Percentiles rank a stretch among this genome's conserved stretches.
phyloP scores from a whole-genome alignment of 1,140 invertebrate genomes.

The Macrosteles quadrilineatus region DNA sequence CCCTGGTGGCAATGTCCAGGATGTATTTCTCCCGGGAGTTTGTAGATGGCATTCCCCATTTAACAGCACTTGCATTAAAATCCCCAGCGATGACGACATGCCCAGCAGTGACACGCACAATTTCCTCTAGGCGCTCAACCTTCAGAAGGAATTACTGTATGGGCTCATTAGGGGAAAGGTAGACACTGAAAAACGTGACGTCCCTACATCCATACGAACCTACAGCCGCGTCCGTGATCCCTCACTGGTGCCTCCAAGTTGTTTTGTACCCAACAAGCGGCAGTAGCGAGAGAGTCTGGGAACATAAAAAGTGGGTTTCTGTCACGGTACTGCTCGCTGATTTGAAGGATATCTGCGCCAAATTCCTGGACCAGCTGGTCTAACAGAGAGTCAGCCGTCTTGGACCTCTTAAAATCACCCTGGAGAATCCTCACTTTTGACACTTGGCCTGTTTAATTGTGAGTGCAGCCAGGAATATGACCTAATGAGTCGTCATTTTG shows the following conservation, averaged over 20 bases:
- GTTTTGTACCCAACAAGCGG: background rate
- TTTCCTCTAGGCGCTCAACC: no score
- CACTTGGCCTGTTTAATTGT: background rate
- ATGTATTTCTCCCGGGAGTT: no score
- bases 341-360: background rate
- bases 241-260: background rate
- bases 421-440: background rate
- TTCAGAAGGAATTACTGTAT: no score
- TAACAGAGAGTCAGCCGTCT: background rate
- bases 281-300: background rate
- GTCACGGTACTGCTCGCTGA: background rate
- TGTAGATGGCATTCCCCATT: no score
- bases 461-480: background rate
- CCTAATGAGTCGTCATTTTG: background rate
- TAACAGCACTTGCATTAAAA: no score
- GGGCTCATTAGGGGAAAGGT: no score
- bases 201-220: background rate
- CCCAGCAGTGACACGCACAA: no score
- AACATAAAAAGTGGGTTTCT: background rate
- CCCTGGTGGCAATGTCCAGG: no score
- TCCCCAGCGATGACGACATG: no score
- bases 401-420: background rate
- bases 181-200: no score
- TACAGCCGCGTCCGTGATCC: background rate
- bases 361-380: background rate